Evolutionary conservation across 2,888 invertebrate genomes (phyloP), one percentile per base, ranked within the genome.

Genomic region (Invenusta paracnida): DNA sequence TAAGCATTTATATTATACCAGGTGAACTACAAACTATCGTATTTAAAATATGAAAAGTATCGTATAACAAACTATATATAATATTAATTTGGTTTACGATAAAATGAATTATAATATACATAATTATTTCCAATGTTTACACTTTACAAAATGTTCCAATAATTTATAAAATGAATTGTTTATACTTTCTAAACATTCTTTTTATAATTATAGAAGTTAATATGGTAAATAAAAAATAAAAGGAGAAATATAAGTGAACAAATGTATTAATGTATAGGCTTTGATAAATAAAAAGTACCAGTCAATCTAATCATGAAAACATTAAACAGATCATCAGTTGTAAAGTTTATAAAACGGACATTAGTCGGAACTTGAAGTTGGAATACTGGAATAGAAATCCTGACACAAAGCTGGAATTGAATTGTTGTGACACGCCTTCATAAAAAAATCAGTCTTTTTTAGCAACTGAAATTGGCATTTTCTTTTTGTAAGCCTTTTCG

Each of bases 131-230:
- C 73, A 5, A 25, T 25, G 5, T 73, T 73, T 25, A 73, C 73
- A 13, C 73, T 73, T 73, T 73, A 73, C 73, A 73, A 73, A 73
- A 73, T 73, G 73, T 73, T 73, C 25, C 73, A 73, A 73, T 23
- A 73, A 73, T 73, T 73, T 23, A 73, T 73, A 73, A 73, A n/a
- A 73, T 23, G 23, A 73, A 73, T 13, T 73, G 23, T 73, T 11
- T 73, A 73, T 73, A 73, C 17, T 73, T 73, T 5, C 73, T 73
- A 73, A 73, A 73, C 27, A 73, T 73, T 73, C 73, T 73, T 73
- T 73, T 73, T 73, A 25, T 73, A 73, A 73, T 73, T 73, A 73
- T 73, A 73, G 73, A 73, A 73, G 73, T 73, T 73, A n/a, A 23
- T 73, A 73, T 73, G 17, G 23, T 23, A 73, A 73, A 25, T 73